Evolutionary conservation across 1,140 invertebrate species (phyloP), one percentile per base, ranked within the genome.

Genomic region (Habropoda laboriosa): DNA sequence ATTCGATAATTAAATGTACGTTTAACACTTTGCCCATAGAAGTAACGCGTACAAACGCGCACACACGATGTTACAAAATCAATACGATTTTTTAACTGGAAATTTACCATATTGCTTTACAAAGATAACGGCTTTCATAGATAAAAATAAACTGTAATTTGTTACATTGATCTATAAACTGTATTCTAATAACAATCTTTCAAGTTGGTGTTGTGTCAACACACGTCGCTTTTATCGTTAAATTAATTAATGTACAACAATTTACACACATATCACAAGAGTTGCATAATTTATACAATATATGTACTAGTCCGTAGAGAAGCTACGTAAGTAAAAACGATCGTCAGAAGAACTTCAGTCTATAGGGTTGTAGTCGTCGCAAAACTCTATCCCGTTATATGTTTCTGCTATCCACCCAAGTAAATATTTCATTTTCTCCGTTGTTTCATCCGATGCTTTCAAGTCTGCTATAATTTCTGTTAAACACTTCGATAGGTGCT

Each of bases 401-500:
- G 88, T 89, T 66, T 86, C 85, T 4, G 88, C 87, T 51, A 93
- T 80, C 92, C 92, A 93, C 30, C 87, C 85, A n/a, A 93, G 81
- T 27, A 93, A 79, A 38, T 85, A 85, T 72, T 87, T 90, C 7
- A 92, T 85, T 85, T 83, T 90, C 42, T 91, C 90, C 2, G 88
- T 83, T 40, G 89, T 74, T 64, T 89, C 89, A 63, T 91, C 85
- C 7, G 81, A 76, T 27, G 83, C 80, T 76, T 87, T 89, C 47
- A 88, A 90, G 68, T 86, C 86, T 1, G 83, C 58, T 57, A 93
- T 89, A 24, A 89, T 89, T 80, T 92, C 88, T 7, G 70, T 86
- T 49, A 93, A 86, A 75, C 91, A 92, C n/a, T 80, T 89, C 3
- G 92, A 91, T 53, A 93, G 80, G 73, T 87, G 87, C 79, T 91